Conservation (phyloP, 2,888 invertebrate species). For the Proisotoma minuta region DNA sequence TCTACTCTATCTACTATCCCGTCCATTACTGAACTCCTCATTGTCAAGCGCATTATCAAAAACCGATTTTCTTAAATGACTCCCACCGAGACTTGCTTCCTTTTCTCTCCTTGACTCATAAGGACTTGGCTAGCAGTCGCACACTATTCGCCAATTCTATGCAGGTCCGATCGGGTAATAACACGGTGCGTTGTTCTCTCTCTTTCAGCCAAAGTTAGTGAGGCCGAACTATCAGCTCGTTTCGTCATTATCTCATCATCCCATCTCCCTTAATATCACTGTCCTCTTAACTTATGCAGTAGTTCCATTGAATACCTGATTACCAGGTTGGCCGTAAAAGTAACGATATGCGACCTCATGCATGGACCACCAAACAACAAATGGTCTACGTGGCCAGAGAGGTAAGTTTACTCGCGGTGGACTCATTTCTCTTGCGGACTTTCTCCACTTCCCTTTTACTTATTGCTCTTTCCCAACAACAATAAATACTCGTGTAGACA, state of each 20-base stretch:
- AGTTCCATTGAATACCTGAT: constrained; percentile 12
- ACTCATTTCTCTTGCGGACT: neutral
- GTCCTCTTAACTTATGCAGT: constrained; percentile 10
- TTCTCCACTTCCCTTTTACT: neutral
- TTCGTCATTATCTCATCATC: constrained; percentile 12
- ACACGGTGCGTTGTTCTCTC: neutral
- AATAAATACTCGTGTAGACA: constrained; percentile 1
- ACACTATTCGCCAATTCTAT: constrained; percentile 7
- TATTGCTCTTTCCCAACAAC: neutral
- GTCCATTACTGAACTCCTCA: constrained; percentile 41
- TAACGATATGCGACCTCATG: constrained; percentile 5
- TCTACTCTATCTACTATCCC: constrained; percentile 42
- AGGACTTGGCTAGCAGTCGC: no score
- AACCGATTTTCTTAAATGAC: constrained; percentile 44
- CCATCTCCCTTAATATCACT: constrained; percentile 11
- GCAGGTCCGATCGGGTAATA: constrained; percentile 2
- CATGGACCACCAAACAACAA: constrained; percentile 7
- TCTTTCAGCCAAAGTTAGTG: neutral
- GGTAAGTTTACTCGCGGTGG: neutral
- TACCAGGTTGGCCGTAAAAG: neutral
- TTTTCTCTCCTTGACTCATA: constrained; percentile 4
- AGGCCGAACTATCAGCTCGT: neutral
- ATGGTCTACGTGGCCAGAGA: neutral
- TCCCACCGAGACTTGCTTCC: constrained; percentile 32
- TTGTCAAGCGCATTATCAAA: constrained; percentile 44